Evolutionary conservation across 2,888 invertebrate genomes (phyloP), one percentile per base, ranked within the genome.

Genomic region (Eilema depressum): DNA sequence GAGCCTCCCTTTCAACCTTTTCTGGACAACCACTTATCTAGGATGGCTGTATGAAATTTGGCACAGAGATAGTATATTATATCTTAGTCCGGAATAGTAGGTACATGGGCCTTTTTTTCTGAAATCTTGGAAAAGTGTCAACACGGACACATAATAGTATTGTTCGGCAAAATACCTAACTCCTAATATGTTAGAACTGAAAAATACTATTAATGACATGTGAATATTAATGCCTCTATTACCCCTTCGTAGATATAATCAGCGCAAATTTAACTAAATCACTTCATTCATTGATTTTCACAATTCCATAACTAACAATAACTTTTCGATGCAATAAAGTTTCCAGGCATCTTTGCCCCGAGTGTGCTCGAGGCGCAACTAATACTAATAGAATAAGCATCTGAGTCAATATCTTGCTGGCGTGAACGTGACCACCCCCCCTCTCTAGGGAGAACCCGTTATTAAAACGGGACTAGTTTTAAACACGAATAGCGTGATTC

Each of bases 341-440:
- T 69, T n/a, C 61, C 53, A 74, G 66, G 66, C 68, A 75, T 70
- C 63, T 25, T 17, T 30, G 65, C 33, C 30, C 73, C 59, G 64
- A 73, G 69, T 71, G 69, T 65, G 60, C 72, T 70, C 67, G 61
- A 26, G 68, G 73, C 71, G 53, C 72, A 66, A 62, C 70, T 75
- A 71, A 77, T 74, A 60, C 30, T 63, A 72, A 77, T 74, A 71
- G 74, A 62, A 80, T 66, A 37, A 60, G 37, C 41, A 66, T 75
- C 75, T 75, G 68, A 66, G 71, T 73, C 74, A 75, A 83, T 83
- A 83, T 79, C 75, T 77, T 68, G 23, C 70, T 71, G 60, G 73
- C 68, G 72, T 61, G 74, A 69, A 83, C 83, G 75, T 81, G 83
- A 80, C 74, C 70, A 71, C 67, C 59, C 26, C 56, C 12, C 33